Base-by-base conservation (phyloP, 2,797 vertebrate species). In the Phoeniculus purpureus region DNA sequence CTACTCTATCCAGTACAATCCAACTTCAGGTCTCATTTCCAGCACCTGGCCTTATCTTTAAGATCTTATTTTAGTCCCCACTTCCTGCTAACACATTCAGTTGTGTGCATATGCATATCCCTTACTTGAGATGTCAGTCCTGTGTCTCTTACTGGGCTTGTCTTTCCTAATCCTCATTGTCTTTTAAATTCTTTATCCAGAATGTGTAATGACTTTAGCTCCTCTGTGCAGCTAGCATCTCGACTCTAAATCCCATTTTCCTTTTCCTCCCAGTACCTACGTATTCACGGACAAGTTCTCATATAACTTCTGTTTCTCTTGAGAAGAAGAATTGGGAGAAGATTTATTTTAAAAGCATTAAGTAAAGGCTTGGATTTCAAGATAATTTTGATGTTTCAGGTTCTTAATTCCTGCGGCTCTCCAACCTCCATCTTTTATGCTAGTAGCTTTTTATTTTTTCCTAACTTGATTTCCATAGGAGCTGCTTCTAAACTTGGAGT, bases 41-140 rank as follows among this genome's bases (percentile, higher is more conserved):
- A 59, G 45, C 29, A 74, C 31, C 6, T 3, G 4, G 8, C 9
- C 9, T 26, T 85, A 18, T 48, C 64, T 37, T 80, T 48, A 59
- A 59, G 15, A 12, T 75, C 18, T 75, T 75, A 10, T 23, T 25
- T 59, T 81, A 31, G 25, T 85, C 47, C 17, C 8, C 6, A 12
- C 27, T 34, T 75, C 52, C 25, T 75, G 47, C 15, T 7, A 34
- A 27, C 37, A n/a, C 3, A 15, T 27, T 45, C 6, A 15, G 7
- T 12, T 23, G 29, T 0, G 0, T 45, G 19, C 29, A 3, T 32
- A 13, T 34, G 23, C 21, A 13, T 20, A 17, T 13, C 25, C 21
- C 3, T 16, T 80, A 32, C 45, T 15, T 43, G 25, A 59, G 43
- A 26, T 54, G 4, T 65, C 52, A 29, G 2, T 48, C 64, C 27